phyloP scores from a whole-genome alignment of 2,888 invertebrate species.

The Lepidochrysops patricia region DNA sequence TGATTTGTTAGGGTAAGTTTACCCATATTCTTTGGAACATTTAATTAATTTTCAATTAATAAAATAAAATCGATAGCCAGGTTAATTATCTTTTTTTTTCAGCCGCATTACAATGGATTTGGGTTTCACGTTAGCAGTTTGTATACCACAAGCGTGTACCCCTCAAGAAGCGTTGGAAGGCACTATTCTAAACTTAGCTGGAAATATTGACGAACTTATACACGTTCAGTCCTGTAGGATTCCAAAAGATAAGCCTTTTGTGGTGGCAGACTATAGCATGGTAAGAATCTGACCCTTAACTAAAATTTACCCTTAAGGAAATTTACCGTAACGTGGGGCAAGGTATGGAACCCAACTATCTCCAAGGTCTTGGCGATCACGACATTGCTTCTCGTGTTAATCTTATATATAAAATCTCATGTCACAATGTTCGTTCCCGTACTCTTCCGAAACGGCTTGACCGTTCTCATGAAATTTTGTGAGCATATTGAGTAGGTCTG shows the following conservation, averaged over 20 bases:
- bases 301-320: slow-evolving; percentile 1
- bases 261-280: slow-evolving; percentile 37
- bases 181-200: slow-evolving; percentile 29
- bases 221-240: slow-evolving; percentile 38
- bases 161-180: slow-evolving; percentile 29
- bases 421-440: too few species aligned
- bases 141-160: slow-evolving; percentile 42
- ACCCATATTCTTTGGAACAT: too few species aligned
- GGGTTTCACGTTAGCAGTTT: slow-evolving; percentile 34
- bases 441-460: too few species aligned
- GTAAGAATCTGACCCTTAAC: too few species aligned
- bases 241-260: slow-evolving; percentile 42
- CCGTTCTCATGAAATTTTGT: too few species aligned
- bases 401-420: too few species aligned
- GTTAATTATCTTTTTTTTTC: not conserved
- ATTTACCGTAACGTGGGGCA: too few species aligned
- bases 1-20: not conserved
- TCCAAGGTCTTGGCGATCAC: too few species aligned
- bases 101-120: slow-evolving; percentile 14
- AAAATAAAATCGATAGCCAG: too few species aligned
- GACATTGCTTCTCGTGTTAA: too few species aligned
- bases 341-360: not conserved
- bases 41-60: too few species aligned
- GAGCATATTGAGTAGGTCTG: too few species aligned
- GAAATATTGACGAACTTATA: slow-evolving; percentile 29